Evolutionary conservation across 2,888 invertebrate species (phyloP), one percentile per base, ranked within the genome.

Genomic region (Nymphalis polychloros): DNA sequence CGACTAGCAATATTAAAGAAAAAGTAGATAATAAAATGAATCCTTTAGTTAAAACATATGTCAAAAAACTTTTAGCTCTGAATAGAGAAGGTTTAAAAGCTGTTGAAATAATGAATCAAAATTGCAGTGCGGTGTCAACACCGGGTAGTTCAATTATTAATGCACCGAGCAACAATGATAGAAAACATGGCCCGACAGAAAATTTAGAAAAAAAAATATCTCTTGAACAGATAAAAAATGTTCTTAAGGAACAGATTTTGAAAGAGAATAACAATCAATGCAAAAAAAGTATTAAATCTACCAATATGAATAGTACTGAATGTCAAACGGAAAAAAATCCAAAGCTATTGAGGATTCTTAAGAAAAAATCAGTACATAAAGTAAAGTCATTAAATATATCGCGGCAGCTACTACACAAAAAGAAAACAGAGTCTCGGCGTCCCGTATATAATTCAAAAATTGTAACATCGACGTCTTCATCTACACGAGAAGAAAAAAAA

Each of bases 101-200:
- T 8, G 78, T 92, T 60, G 84, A 92, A 79, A 82, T 93, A 50
- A 82, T 87, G 23, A 86, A 87, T 72, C 89, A 90, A 79, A 89
- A 92, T 64, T 92, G 93, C 70, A 93, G 93, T 75, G 82, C 87
- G 2, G 85, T 91, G 5, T 78, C 85, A n/a, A 93, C 93, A 17
- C 93, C 93, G 20, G 84, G 87, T 6, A 93, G 92, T 75, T 93
- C 93, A 1, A 83, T 93, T 63, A 83, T 93, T 47, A 87, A 92
- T 72, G 81, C 86, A 1, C 80, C 86, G 16, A 80, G 78, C 48
- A 93, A 93, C 77, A 71, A 82, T 17, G 75, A 79, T 55, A 76
- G 74, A 41, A 76, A 74, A 46, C 82, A 80, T 71, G 46, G 76
- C n/a, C 68, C 67, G 10, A 57, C 10, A 8, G 41, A 57, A 57